Conservation (phyloP, 2,888 invertebrate species). For the Antitype chi region DNA sequence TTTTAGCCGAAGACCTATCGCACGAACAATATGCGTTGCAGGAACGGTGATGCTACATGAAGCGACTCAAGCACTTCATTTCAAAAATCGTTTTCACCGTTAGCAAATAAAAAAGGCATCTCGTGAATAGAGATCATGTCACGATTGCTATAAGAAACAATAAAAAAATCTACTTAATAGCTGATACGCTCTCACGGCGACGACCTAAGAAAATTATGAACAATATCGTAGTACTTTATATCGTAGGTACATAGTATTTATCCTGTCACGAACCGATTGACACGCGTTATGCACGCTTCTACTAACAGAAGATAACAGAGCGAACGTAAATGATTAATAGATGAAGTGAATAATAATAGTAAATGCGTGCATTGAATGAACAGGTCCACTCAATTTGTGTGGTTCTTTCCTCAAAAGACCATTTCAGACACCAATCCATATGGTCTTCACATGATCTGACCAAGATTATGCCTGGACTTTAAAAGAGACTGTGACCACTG, state of each 20-base stretch:
- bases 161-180: slow-evolving; percentile 42
- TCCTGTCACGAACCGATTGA: slow-evolving; percentile 45
- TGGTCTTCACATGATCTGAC: too few relatives aligned
- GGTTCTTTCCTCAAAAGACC: too few relatives aligned
- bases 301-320: slow-evolving; percentile 53
- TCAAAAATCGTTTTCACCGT: slow-evolving; percentile 52
- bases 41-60: slow-evolving; percentile 31
- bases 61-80: slow-evolving; percentile 36
- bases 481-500: too few relatives aligned
- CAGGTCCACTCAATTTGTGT: too few relatives aligned
- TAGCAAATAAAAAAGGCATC: slow-evolving; percentile 57
- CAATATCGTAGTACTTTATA: slow-evolving; percentile 15
- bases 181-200: slow-evolving; percentile 46
- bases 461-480: too few relatives aligned
- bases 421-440: too few relatives aligned
- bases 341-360: slow-evolving; percentile 47
- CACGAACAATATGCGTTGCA: slow-evolving; percentile 40
- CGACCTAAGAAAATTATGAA: slow-evolving; percentile 45
- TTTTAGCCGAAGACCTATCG: slow-evolving; percentile 28
- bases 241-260: slow-evolving; percentile 46
- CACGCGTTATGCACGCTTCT: slow-evolving; percentile 34
- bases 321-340: slow-evolving; percentile 53
- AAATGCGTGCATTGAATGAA: too few relatives aligned
- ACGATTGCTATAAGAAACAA: slow-evolving; percentile 53
- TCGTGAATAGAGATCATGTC: slow-evolving; percentile 53